Percentiles rank a stretch among this genome's conserved stretches.
Conservation (phyloP, 2,888 invertebrate genomes). For the Cheiracanthium punctorium region DNA sequence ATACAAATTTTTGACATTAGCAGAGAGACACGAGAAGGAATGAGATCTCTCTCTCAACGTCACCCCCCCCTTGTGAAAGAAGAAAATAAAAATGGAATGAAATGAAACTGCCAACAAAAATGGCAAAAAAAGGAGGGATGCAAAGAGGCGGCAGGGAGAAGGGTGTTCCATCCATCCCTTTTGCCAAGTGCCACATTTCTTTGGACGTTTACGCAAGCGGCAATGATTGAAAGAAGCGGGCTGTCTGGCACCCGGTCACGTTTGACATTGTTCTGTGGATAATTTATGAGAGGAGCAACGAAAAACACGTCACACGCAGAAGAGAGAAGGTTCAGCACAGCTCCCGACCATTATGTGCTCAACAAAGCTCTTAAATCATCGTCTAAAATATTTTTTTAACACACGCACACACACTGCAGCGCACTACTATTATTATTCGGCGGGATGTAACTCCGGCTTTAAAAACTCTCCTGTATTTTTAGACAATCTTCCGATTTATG, state of each 20-base stretch:
- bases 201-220: slow-evolving; percentile 70
- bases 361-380: slow-evolving; percentile 71
- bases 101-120: no score
- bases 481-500: slow-evolving; percentile 69
- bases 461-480: slow-evolving; percentile 64
- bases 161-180: slow-evolving; percentile 47
- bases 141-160: background rate
- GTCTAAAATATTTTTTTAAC: slow-evolving; percentile 60
- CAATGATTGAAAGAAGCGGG: slow-evolving; percentile 68
- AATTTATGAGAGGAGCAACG: slow-evolving; percentile 65
- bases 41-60: background rate
- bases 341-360: slow-evolving; percentile 69
- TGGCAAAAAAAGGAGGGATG: background rate
- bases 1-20: slow-evolving; percentile 1
- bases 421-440: slow-evolving; percentile 67
- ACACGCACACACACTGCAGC: no score
- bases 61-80: background rate
- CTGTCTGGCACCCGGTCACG: slow-evolving; percentile 68
- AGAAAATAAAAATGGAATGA: no score
- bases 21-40: background rate
- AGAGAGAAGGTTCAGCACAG: slow-evolving; percentile 51
- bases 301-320: slow-evolving; percentile 65
- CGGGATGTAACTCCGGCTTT: slow-evolving; percentile 46
- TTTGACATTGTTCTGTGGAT: slow-evolving; percentile 69
- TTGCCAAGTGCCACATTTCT: slow-evolving; percentile 70